Evolutionary conservation across 2,888 invertebrate genomes (phyloP), one percentile per base, ranked within the genome.

Genomic region (Drepanosiphum platanoidis): DNA sequence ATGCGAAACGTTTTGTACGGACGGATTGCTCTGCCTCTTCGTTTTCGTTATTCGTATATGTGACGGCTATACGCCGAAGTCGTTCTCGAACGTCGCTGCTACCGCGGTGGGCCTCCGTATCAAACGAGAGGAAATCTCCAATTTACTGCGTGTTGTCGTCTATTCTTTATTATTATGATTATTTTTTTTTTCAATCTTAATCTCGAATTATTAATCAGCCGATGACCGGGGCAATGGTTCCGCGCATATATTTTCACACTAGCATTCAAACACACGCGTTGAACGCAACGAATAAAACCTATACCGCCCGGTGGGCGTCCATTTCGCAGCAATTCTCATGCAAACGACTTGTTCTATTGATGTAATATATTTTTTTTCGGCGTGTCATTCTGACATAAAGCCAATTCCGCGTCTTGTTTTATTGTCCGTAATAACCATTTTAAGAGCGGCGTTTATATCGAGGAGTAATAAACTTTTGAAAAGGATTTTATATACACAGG

Each of bases 281-380:
- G n/a, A n/a, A n/a, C n/a, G n/a, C n/a, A n/a, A n/a, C n/a, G n/a
- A n/a, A n/a, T n/a, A n/a, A n/a, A n/a, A n/a, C n/a, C n/a, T n/a
- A n/a, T n/a, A n/a, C 61, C 18, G 18, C 15, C 32, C 5, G 79
- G 79, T 79, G 71, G 81, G 58, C 71, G 58, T 71, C 15, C 58
- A 71, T 36, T 81, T 39, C 36, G n/a, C 27, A 18, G 27, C 30
- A 58, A 81, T 81, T 81, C 27, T 8, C 71, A 71, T 81, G 81
- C 81, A 71, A 81, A 81, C 46, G 64, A 66, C 81, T 61, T 71
- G 52, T 81, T 70, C 18, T 58, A 81, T 71, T 58, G 58, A 58
- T 71, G 58, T 71, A 82, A 64, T 58, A 71, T 15, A n/a, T 36
- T 81, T 82, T 72, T 64, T 58, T 82, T 72, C 18, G 8, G 8